Percentiles rank a stretch among this genome's conserved stretches.
Conservation (phyloP, 2,888 invertebrate species). For the Epiperipatus broadwayi region DNA sequence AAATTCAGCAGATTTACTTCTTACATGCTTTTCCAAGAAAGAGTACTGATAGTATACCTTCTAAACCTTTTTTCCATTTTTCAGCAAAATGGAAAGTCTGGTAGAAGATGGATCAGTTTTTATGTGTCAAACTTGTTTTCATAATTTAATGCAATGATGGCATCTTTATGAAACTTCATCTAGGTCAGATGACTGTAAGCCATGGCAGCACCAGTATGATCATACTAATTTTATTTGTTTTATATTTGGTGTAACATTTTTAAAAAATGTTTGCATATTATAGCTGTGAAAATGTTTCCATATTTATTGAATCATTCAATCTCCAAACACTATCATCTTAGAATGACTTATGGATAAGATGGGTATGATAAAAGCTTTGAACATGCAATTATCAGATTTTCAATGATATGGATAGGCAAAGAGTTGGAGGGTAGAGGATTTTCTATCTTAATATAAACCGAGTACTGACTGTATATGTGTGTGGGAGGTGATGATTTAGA, state of each 20-base stretch:
- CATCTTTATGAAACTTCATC: slow-evolving; percentile 43
- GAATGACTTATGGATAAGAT: no score
- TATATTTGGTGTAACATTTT: slow-evolving; percentile 78
- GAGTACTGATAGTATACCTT: slow-evolving; percentile 20
- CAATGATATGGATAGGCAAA: no score
- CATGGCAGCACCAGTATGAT: slow-evolving; percentile 56
- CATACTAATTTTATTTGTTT: slow-evolving; percentile 81
- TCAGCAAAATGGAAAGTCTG: slow-evolving; percentile 54
- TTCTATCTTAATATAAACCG: no score
- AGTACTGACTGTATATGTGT: no score
- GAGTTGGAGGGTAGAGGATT: no score
- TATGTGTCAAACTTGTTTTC: slow-evolving; percentile 86
- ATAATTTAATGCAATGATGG: slow-evolving; percentile 65
- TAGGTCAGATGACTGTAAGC: slow-evolving; percentile 35
- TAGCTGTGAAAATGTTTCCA: slow-evolving; percentile 62
- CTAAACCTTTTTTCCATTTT: slow-evolving; percentile 46
- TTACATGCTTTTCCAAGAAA: no score
- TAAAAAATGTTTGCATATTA: slow-evolving; percentile 59
- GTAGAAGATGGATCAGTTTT: slow-evolving; percentile 70
- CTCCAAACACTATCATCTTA: slow-evolving; percentile 57
- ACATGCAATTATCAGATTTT: no score
- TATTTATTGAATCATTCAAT: slow-evolving; percentile 59
- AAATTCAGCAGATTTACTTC: no score
- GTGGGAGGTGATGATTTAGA: no score
- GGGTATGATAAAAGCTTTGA: no score